Evolutionary conservation across 2,113 vertebrate species (phyloP).

Genomic region (Gadus chalcogrammus): DNA sequence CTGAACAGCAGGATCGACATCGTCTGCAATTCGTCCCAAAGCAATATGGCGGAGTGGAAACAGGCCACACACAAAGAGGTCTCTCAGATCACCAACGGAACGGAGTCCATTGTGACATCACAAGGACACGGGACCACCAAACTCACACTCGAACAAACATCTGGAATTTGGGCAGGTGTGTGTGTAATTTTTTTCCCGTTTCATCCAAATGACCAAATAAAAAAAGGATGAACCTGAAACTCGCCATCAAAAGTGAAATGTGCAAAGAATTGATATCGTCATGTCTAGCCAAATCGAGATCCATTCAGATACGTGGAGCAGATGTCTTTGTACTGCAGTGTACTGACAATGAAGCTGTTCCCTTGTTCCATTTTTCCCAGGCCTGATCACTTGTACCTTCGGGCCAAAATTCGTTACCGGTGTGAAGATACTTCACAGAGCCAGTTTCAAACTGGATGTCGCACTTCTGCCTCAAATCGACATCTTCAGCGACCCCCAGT

Average conservation of each 20-base stretch:
- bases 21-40: background rate
- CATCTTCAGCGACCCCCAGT: constrained; percentile 17
- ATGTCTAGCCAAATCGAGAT: no score
- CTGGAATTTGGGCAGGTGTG: constrained; percentile 53
- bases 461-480: constrained; percentile 41
- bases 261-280: no score
- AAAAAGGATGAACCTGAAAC: no score
- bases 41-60: constrained; percentile 10
- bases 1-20: fast-evolving
- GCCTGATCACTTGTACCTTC: constrained; percentile 52
- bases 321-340: no score
- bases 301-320: no score
- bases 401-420: fast-evolving
- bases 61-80: fast-evolving
- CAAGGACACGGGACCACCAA: fast-evolving
- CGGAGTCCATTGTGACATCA: fast-evolving
- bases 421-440: constrained; percentile 26
- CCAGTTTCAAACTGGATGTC: constrained; percentile 40
- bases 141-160: fast-evolving
- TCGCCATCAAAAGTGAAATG: no score
- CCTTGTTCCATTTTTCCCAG: constrained; percentile 33
- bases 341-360: background rate
- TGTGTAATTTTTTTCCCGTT: background rate
- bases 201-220: no score
- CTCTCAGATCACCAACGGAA: constrained; percentile 31